phyloP scores from a whole-genome alignment of 2,888 invertebrate species.

The Lasioglossum calceatum region DNA sequence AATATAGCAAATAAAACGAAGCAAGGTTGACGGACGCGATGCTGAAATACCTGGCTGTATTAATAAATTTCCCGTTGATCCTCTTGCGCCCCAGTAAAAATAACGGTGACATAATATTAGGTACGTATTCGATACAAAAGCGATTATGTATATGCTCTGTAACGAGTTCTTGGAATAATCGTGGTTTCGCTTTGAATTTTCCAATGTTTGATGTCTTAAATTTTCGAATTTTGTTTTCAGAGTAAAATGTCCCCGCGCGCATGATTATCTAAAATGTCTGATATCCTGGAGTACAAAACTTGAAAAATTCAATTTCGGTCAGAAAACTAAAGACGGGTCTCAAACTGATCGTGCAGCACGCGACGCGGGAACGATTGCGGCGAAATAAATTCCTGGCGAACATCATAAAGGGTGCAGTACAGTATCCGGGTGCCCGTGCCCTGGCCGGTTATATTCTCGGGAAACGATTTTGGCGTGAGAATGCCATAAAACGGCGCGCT shows the following conservation, averaged over 20 bases:
- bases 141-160: too few relatives aligned
- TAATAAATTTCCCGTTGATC: slow-evolving; percentile 39
- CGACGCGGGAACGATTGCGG: not conserved
- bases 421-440: not conserved
- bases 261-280: too few relatives aligned
- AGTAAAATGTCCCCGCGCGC: too few relatives aligned
- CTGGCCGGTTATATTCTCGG: slow-evolving; percentile 24
- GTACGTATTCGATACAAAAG: not conserved
- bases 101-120: slow-evolving; percentile 5
- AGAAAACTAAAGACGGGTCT: too few relatives aligned
- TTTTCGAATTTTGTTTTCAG: too few relatives aligned
- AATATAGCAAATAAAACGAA: slow-evolving; percentile 55
- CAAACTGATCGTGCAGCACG: too few relatives aligned
- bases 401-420: not conserved
- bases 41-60: slow-evolving; percentile 42
- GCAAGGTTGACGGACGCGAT: slow-evolving; percentile 51
- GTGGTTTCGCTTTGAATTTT: too few relatives aligned
- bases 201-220: too few relatives aligned
- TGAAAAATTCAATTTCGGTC: too few relatives aligned
- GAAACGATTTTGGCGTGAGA: slow-evolving; percentile 47
- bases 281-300: too few relatives aligned
- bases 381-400: not conserved
- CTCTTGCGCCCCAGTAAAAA: not conserved
- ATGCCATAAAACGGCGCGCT: slow-evolving; percentile 37
- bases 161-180: too few relatives aligned